A percentile compares a stretch with the other conserved stretches of the same genome.
Conservation (phyloP, 1,140 invertebrate species). For the Armadillidium nasatum region DNA sequence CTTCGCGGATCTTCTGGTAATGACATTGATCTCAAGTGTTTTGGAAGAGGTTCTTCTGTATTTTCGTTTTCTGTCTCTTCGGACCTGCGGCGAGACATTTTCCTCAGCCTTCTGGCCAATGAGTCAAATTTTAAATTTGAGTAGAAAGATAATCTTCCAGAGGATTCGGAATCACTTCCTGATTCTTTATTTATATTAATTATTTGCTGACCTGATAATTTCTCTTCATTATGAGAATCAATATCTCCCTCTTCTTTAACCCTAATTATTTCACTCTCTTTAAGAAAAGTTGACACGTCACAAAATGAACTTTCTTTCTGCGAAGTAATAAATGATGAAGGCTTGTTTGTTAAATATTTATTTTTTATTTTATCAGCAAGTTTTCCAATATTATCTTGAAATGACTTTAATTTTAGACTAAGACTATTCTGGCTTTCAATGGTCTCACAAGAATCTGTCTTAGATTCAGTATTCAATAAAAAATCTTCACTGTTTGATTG, state of each 20-base stretch:
- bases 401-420: neutral
- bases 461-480: neutral
- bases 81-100: neutral
- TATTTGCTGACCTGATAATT: too few relatives aligned
- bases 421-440: neutral
- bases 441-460: neutral
- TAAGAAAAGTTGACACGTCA: neutral
- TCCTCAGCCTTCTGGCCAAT: neutral
- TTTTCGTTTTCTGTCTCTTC: neutral
- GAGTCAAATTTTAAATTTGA: neutral
- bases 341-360: neutral
- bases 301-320: neutral
- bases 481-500: neutral
- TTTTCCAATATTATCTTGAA: neutral
- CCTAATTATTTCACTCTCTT: neutral
- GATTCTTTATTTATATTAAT: neutral
- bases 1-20: neutral
- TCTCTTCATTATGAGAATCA: neutral
- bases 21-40: neutral
- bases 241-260: neutral
- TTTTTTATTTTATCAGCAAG: neutral
- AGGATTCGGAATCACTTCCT: neutral
- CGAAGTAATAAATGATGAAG: neutral
- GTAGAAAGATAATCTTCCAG: neutral
- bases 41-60: neutral